phyloP scores from a whole-genome alignment of 2,797 vertebrate genomes.

The Euthynnus affinis region DNA sequence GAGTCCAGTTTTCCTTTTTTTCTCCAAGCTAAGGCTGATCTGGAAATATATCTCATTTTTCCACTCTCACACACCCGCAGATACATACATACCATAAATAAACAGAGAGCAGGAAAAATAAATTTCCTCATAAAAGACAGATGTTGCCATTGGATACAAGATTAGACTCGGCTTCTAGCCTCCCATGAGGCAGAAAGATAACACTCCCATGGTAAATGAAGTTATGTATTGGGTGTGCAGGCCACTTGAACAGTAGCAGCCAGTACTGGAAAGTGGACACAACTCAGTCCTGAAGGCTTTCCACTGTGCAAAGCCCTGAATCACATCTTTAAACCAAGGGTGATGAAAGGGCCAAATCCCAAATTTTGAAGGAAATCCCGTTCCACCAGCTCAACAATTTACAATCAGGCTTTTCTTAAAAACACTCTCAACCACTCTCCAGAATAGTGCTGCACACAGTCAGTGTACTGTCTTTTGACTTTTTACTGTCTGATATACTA shows the following conservation, averaged over 20 bases:
- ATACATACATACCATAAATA: conserved; percentile 60
- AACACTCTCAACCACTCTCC: neutral
- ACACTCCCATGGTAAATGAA: conserved; percentile 67
- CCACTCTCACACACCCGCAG: conserved; percentile 33
- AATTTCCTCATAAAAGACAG: conserved; percentile 76
- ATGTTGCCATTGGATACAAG: conserved; percentile 71
- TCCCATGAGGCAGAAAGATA: conserved; percentile 70
- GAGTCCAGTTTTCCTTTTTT: neutral
- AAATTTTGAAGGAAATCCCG: conserved; percentile 44
- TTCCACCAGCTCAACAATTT: conserved; percentile 33
- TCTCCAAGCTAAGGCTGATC: neutral
- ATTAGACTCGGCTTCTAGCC: conserved; percentile 59
- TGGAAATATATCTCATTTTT: conserved; percentile 36
- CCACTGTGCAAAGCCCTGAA: conserved; percentile 60
- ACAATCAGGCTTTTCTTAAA: conserved; percentile 53
- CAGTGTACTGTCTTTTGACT: neutral
- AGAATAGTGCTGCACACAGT: conserved; percentile 2
- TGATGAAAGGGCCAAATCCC: conserved; percentile 55
- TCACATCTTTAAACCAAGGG: conserved; percentile 50
- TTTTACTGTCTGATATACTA: neutral
- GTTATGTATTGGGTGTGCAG: conserved; percentile 58
- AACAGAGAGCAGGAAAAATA: conserved; percentile 68
- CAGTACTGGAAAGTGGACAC: conserved; percentile 64
- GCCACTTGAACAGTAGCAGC: conserved; percentile 69
- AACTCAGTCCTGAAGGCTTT: conserved; percentile 64